Evolutionary conservation across 2,113 vertebrate genomes (phyloP).

Genomic region (Eurystomus gularis): DNA sequence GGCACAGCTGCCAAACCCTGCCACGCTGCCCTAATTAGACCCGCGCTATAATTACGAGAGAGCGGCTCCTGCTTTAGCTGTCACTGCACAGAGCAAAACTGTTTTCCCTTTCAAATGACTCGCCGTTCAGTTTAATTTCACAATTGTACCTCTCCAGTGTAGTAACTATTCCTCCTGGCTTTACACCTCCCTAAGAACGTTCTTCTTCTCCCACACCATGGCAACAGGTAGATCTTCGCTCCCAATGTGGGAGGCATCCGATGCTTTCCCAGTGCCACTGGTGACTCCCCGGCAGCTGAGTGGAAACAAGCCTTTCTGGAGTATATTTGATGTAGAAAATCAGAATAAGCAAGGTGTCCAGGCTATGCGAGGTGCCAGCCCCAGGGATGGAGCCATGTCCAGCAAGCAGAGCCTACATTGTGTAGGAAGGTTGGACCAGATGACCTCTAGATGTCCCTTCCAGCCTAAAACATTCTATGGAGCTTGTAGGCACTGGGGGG

Average conservation of each 20-base stretch:
- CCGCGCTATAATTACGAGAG: slow-evolving; percentile 40
- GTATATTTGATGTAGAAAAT: background rate
- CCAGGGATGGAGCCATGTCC: accelerated
- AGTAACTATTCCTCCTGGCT: background rate
- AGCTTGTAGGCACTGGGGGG: no score
- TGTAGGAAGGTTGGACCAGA: no score
- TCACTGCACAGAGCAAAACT: slow-evolving; percentile 64
- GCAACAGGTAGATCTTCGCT: background rate
- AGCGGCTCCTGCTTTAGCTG: slow-evolving; percentile 42
- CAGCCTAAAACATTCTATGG: no score
- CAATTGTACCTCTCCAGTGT: background rate
- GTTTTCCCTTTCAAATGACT: slow-evolving; percentile 59
- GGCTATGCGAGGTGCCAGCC: background rate
- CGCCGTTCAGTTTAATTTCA: slow-evolving; percentile 26
- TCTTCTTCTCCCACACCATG: background rate
- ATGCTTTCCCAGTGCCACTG: background rate
- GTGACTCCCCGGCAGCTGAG: background rate
- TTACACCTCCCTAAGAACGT: background rate
- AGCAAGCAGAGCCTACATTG: no score
- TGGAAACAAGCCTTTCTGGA: background rate
- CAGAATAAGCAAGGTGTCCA: background rate
- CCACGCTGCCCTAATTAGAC: slow-evolving; percentile 58
- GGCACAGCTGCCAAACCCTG: slow-evolving; percentile 63
- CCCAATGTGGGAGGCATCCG: accelerated
- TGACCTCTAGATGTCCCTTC: no score